Evolutionary conservation across 2,797 vertebrate species (phyloP), one percentile per base, ranked within the genome.

Genomic region (Molossus alvarezi): DNA sequence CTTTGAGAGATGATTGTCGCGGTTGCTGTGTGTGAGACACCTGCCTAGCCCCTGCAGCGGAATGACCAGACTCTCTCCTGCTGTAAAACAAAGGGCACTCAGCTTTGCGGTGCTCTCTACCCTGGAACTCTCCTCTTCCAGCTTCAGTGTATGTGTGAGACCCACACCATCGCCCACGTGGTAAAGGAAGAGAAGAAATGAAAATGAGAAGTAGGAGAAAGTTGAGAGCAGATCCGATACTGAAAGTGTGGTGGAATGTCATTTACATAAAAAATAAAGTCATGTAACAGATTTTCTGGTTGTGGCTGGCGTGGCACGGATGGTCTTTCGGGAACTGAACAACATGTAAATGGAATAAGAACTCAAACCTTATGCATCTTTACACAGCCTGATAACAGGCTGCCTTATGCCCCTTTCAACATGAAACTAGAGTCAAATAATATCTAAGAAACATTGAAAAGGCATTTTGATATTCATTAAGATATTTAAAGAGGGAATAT

Each of bases 361-460:
- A 84, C 4, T 45, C 85, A 86, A 69, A 58, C 20, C 45, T 21
- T 37, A 69, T 18, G 17, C 4, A 76, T 45, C 45, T 82, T 33
- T 55, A 33, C 3, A 60, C 0, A 64, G 9, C 0, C n/a, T 81
- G 55, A 71, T 58, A 55, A 72, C 6, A 21, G 77, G 10, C 13
- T 27, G 0, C 9, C 25, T 79, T 41, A 29, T 51, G 27, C 67
- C 3, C 14, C 33, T 79, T 90, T 77, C 51, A 77, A 9, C 14
- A 64, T 29, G 9, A 73, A 41, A 0, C 9, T 80, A 5, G 14
- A 73, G 3, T 77, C 14, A 92, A 94, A 71, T 3, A 60, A 23
- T 41, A 75, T 57, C n/a, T 86, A 80, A 93, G 29, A 91, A 73
- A 55, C 13, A 69, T 3, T 55, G 27, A 71, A 85, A 76, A 90